These are phyloP conservation scores for Drosophila cognata DNA, from an alignment of 2,888 invertebrate genomes.

Conservation along the genomic window DNA sequence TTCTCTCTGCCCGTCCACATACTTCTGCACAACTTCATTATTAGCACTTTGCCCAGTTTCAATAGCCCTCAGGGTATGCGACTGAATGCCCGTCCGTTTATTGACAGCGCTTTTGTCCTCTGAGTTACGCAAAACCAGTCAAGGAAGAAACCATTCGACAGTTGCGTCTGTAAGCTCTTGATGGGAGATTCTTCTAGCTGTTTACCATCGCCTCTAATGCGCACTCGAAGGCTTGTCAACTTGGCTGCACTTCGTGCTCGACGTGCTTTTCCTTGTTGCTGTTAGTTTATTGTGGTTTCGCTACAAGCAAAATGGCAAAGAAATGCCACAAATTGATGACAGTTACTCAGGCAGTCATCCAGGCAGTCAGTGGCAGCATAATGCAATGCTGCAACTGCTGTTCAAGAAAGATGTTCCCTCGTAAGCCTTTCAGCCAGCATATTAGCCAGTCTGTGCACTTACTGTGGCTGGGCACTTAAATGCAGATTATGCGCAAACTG, in stretches of 20 bases:
- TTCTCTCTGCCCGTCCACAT: neutral
- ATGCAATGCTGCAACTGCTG: constrained; percentile 33
- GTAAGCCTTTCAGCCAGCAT: constrained; percentile 50
- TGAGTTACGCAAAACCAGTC: constrained; percentile 28
- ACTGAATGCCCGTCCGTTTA: constrained; percentile 11
- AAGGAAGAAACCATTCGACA: neutral
- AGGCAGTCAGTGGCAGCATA: constrained; percentile 20
- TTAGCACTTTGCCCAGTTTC: neutral
- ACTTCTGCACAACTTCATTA: neutral
- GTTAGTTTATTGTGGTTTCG: constrained; percentile 25
- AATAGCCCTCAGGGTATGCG: neutral
- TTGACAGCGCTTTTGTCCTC: constrained; percentile 21
- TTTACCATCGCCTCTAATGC: constrained; percentile 65
- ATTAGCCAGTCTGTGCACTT: constrained; percentile 46
- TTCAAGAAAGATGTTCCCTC: constrained; percentile 13
- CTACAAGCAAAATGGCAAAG: constrained; percentile 47
- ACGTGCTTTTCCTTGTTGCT: constrained; percentile 5
- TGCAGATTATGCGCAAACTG: constrained; percentile 20
- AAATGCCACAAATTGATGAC: constrained; percentile 74
- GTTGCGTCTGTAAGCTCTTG: constrained; percentile 2
- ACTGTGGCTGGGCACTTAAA: constrained; percentile 14
- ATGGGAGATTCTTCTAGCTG: constrained; percentile 44
- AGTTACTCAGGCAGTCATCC: constrained; percentile 44
- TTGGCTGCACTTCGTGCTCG: constrained; percentile 46
- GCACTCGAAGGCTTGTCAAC: constrained; percentile 73